Evolutionary conservation across 2,113 vertebrate genomes (phyloP).

Genomic region (Tenebrosternarchus preto): DNA sequence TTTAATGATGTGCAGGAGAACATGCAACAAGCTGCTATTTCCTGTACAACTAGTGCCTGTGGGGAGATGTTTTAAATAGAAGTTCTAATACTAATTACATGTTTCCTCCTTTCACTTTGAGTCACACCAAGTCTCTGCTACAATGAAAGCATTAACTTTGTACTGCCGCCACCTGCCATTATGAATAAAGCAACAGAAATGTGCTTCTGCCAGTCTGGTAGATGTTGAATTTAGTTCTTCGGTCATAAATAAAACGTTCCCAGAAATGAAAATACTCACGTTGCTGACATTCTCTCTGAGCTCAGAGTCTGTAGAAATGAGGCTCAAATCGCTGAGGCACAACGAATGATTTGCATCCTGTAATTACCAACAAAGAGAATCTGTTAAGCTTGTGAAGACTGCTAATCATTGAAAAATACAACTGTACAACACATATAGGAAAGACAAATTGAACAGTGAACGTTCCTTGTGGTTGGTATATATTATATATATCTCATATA

Average conservation of each 20-base stretch:
- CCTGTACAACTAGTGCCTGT: no score
- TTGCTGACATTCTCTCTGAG: conserved; percentile 85
- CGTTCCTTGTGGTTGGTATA: not conserved
- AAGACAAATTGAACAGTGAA: not conserved
- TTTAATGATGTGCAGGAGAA: no score
- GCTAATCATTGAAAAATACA: not conserved
- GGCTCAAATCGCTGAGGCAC: conserved; percentile 94
- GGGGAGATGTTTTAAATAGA: no score
- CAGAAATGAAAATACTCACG: conserved; percentile 74
- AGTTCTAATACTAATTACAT: no score
- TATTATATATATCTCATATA: not conserved
- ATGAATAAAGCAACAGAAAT: no score
- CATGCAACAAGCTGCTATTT: no score
- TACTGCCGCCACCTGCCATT: no score
- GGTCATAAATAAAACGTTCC: not conserved
- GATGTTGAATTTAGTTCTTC: not conserved
- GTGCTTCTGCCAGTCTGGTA: not conserved
- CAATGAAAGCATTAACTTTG: no score
- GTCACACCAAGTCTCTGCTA: no score
- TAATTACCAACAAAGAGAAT: conserved; percentile 49
- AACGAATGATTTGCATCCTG: conserved; percentile 97
- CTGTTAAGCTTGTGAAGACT: not conserved
- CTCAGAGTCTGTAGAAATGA: conserved; percentile 94
- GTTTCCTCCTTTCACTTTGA: no score
- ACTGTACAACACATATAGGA: not conserved